Base-by-base conservation (phyloP, 2,888 invertebrate genomes). In the Eupithecia abbreviata region DNA sequence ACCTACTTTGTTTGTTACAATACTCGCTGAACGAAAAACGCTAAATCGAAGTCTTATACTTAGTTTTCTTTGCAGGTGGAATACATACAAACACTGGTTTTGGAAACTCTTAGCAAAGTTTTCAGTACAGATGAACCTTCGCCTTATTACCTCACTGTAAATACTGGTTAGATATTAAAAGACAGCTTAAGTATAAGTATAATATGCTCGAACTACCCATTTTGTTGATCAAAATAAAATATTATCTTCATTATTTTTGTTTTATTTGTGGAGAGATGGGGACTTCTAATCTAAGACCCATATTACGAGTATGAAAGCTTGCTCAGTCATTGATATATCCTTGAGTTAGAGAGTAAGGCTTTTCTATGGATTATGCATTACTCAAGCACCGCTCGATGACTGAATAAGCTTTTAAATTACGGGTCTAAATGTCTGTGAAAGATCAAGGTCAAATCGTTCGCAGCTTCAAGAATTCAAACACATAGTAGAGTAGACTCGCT, bases 1-100 rank as follows among this genome's bases (percentile, higher is more conserved):
- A 12, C 18, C 9, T 58, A 18, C 18, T n/a, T n/a, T 58, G 18
- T n/a, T 55, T 58, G 9, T 18, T 18, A 58, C 2, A 58, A 58
- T 3, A 58, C 13, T 58, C n/a, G 41, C 41, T 3, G 42, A 15
- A 66, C 6, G 42, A 66, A 15, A 66, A 41, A 41, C 7, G 42
- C 66, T 66, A 12, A 47, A 45, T 45, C 1, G 4, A 47, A 51
- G 49, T 49, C 51, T n/a, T 45, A 45, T 7, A 18, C 47, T 45
- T 43, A n/a, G 5, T 66, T 7, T 18, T 71, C 80, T 49, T 91
- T 92, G 67, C 88, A 98, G 92, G 98, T 98, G 51, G 97, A 98
- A 76, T 91, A 93, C 69, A 98, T 98, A 80, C 98, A 98, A 89
- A 93, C 95, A 12, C 92, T 95, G 62, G 97, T 97, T 7, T 84